A percentile compares a stretch with the other conserved stretches of the same genome.
Evolutionary conservation across 2,888 invertebrate genomes (phyloP).

Genomic region (Erpobdella octoculata): DNA sequence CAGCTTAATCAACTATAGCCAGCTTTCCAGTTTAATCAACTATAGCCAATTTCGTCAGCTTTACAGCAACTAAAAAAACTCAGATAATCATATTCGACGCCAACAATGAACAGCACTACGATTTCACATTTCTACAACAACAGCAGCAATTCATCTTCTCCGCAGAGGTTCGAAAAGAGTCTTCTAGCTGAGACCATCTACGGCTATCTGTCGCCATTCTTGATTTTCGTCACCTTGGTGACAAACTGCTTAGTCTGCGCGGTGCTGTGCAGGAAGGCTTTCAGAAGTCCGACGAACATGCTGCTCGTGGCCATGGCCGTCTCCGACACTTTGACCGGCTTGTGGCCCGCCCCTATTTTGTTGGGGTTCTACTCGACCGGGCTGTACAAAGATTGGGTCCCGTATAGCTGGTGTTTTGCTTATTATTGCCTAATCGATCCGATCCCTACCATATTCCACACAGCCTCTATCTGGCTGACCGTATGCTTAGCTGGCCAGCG

Average conservation of each 20-base stretch:
- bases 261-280: constrained; percentile 77
- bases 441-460: constrained; percentile 45
- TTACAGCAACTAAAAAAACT: too few species aligned
- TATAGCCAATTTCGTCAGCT: too few species aligned
- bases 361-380: constrained; percentile 85
- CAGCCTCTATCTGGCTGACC: constrained; percentile 32
- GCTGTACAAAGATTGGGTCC: constrained; percentile 71
- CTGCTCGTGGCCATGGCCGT: constrained; percentile 88
- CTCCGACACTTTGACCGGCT: constrained; percentile 78
- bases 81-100: too few species aligned
- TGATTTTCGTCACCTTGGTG: constrained; percentile 74
- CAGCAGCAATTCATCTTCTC: not conserved
- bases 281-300: constrained; percentile 82
- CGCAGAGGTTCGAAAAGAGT: constrained; percentile 17
- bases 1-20: too few species aligned
- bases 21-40: too few species aligned
- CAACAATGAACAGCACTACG: too few species aligned
- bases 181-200: constrained; percentile 58
- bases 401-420: constrained; percentile 69
- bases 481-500: constrained; percentile 58
- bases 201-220: constrained; percentile 73
- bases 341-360: constrained; percentile 58
- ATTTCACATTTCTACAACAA: too few species aligned
- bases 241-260: constrained; percentile 83
- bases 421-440: constrained; percentile 54